Evolutionary conservation across 2,888 invertebrate genomes (phyloP), one percentile per base, ranked within the genome.

Genomic region (Tupiocoris notatus): DNA sequence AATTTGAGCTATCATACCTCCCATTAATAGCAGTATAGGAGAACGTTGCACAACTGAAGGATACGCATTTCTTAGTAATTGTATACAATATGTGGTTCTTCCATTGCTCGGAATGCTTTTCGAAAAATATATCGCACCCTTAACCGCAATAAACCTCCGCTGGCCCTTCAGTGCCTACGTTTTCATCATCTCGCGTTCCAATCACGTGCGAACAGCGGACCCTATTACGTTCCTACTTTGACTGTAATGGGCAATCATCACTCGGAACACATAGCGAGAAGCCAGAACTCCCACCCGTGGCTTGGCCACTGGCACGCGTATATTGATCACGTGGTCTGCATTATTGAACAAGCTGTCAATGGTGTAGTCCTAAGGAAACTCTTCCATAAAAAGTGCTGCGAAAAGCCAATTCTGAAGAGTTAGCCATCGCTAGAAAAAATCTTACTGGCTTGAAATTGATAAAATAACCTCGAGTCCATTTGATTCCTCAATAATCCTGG

Each of bases 191-290:
- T 39, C 6, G 24, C 39, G 56, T 67, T 67, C 67, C 21, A 67
- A 67, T 67, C 67, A 67, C 67, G 67, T 67, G 22, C 56, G 67
- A 56, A 22, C 67, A 23, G 39, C 56, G 54, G 65, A 65, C 39
- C 25, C 65, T 39, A 65, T 65, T 65, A 65, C 65, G 67, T 21
- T 25, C 39, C 56, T 58, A 57, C 70, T 70, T 59, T 59, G 70
- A 23, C 59, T 12, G 70, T 70, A 70, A 70, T 70, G 59, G 70
- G 70, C 70, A 70, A 59, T 70, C 70, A 70, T 70, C 59, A 70
- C 70, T 58, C 70, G 24, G 58, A 59, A 70, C 70, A 70, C 70
- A 70, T 70, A 39, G 39, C 39, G 12, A 39, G 39, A 39, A 39
- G 39, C 39, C 39, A 39, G 12, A 3, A 39, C 39, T 39, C 39